These are phyloP conservation scores for Mystacides longicornis DNA, from an alignment of 2,888 invertebrate species.

Conservation along the genomic window DNA sequence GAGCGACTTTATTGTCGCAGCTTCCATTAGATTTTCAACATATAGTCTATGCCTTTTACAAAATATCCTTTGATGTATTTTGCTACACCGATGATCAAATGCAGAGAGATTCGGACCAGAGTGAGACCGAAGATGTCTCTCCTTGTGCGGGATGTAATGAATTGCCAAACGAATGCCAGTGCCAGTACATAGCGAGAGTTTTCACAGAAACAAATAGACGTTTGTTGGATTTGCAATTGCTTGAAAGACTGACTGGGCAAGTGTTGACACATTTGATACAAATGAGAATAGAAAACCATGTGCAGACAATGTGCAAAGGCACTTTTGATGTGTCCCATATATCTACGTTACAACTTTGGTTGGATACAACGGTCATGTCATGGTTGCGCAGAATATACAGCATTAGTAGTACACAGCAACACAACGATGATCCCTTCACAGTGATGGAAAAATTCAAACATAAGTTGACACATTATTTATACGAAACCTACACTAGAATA, in stretches of 20 bases:
- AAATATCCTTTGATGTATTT: conserved; percentile 69
- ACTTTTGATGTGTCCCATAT: conserved; percentile 81
- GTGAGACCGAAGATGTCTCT: conserved; percentile 50
- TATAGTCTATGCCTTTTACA: conserved; percentile 68
- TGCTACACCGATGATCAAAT: conserved; percentile 32
- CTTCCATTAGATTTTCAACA: conserved; percentile 61
- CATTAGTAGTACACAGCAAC: conserved; percentile 52
- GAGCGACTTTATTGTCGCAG: conserved; percentile 61
- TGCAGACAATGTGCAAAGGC: conserved; percentile 78
- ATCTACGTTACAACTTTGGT: conserved; percentile 74
- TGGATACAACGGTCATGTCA: conserved; percentile 74
- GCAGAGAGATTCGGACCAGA: conserved; percentile 36
- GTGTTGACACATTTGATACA: conserved; percentile 79
- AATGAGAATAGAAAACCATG: conserved; percentile 72
- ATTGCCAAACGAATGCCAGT: conserved; percentile 45
- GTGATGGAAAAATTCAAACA: conserved; percentile 63
- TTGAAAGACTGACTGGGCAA: conserved; percentile 80
- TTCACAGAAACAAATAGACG: conserved; percentile 73
- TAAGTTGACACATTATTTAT: conserved; percentile 73
- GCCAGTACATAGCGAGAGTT: conserved; percentile 58
- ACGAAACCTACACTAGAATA: conserved; percentile 80
- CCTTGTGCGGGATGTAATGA: conserved; percentile 70
- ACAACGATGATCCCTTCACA: conserved; percentile 45
- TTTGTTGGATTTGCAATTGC: conserved; percentile 66
- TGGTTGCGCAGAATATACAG: conserved; percentile 83